Evolutionary conservation across 2,888 invertebrate genomes (phyloP).

Genomic region (Machimus rusticus): DNA sequence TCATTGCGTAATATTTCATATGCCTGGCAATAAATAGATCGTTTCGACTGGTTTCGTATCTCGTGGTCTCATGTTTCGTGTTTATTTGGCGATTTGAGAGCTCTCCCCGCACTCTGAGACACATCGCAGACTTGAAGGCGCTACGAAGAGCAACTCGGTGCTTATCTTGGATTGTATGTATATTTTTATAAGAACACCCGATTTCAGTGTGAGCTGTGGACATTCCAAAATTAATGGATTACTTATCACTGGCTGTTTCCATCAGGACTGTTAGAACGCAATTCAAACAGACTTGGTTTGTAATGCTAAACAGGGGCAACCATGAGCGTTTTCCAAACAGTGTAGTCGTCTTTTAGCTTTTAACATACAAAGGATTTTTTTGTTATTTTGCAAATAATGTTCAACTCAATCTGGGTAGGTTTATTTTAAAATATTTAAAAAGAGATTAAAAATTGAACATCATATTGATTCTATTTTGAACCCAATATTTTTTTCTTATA

Average conservation of each 20-base stretch:
- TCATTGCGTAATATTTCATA: slow-evolving; percentile 23
- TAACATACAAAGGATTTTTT: background rate
- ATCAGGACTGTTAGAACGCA: background rate
- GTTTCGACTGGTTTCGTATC: slow-evolving; percentile 46
- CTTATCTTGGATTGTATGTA: background rate
- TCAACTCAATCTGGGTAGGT: background rate
- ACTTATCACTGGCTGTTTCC: background rate
- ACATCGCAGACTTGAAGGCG: background rate
- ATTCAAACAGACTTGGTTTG: background rate
- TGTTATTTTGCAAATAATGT: background rate
- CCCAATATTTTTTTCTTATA: too few relatives aligned
- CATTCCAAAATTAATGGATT: background rate
- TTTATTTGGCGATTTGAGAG: background rate
- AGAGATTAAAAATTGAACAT: background rate
- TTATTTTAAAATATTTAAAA: background rate
- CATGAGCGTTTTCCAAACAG: background rate
- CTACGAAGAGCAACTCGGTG: background rate
- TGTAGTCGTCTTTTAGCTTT: background rate
- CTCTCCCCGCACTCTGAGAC: slow-evolving; percentile 16
- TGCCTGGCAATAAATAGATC: slow-evolving; percentile 9
- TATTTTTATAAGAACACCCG: background rate
- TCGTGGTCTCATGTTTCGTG: background rate
- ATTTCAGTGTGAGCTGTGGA: background rate
- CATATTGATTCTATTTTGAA: too few relatives aligned
- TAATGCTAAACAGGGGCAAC: background rate